Percentiles rank a stretch among this genome's conserved stretches.
Conservation (phyloP, 1,140 invertebrate species). For the Ooceraea biroi region DNA sequence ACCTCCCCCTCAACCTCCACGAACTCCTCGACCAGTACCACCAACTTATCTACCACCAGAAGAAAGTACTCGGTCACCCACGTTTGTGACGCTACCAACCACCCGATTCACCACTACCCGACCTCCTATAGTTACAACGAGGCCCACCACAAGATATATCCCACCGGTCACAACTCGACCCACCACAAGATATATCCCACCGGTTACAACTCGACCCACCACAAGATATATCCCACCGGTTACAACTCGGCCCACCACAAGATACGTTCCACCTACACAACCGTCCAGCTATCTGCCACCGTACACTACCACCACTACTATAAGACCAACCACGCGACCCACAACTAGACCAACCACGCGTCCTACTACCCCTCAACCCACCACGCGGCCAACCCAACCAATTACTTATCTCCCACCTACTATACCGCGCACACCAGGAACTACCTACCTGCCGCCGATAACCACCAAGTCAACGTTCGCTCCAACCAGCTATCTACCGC, state of each 20-base stretch:
- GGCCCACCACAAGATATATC: constrained; percentile 2
- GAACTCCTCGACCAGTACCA: constrained; percentile 35
- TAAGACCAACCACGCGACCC: not conserved
- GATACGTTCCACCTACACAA: constrained; percentile 22
- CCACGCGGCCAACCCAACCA: not conserved
- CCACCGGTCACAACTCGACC: constrained; percentile 19
- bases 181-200: constrained; percentile 39
- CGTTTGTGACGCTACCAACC: not conserved
- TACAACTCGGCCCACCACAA: constrained; percentile 6
- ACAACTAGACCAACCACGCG: constrained; percentile 19
- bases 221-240: constrained; percentile 37
- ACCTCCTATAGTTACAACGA: not conserved
- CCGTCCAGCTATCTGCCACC: not conserved
- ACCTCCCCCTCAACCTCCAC: not conserved
- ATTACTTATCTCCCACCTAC: not conserved
- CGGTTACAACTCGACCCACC: constrained; percentile 14
- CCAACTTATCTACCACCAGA: constrained; percentile 17
- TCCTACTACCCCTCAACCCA: not conserved
- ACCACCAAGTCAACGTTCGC: constrained; percentile 11
- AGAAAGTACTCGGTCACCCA: not conserved
- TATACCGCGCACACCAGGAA: constrained; percentile 1
- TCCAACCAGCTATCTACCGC: constrained; percentile 25
- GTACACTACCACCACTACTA: constrained; percentile 19
- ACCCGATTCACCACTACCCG: not conserved
- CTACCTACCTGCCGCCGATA: constrained; percentile 28